Evolutionary conservation across 2,888 invertebrate species (phyloP).

Genomic region (Drosophila vallismaia): DNA sequence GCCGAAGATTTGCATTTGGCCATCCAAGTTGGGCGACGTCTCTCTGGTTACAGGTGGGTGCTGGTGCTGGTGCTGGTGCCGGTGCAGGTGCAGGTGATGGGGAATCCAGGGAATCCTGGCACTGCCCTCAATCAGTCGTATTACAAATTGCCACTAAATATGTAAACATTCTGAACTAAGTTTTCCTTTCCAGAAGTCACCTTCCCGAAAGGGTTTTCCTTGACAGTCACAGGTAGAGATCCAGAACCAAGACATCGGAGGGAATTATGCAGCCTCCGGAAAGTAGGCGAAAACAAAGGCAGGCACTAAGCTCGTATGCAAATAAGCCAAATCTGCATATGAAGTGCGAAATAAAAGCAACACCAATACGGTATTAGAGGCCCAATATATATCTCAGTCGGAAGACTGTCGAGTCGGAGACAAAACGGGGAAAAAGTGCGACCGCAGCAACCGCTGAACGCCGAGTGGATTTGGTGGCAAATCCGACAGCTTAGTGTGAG

Average conservation of each 20-base stretch:
- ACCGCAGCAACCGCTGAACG: slow-evolving; percentile 7
- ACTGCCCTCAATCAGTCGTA: background rate
- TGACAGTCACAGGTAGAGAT: background rate
- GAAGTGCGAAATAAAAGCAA: slow-evolving; percentile 31
- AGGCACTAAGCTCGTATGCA: slow-evolving; percentile 18
- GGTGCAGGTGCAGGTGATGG: no score
- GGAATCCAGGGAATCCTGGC: background rate
- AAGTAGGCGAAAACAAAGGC: slow-evolving; percentile 34
- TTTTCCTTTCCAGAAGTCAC: slow-evolving; percentile 6
- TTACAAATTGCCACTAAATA: slow-evolving; percentile 1
- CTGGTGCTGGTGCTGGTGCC: no score
- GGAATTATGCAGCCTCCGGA: slow-evolving; percentile 11
- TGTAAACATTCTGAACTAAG: background rate
- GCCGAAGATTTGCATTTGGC: slow-evolving; percentile 1
- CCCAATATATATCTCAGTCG: background rate
- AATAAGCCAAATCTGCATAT: slow-evolving; percentile 35
- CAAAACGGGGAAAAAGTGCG: slow-evolving; percentile 58
- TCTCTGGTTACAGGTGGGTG: background rate
- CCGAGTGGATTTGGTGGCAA: slow-evolving; percentile 40
- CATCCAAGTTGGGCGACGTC: no score
- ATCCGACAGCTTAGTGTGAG: slow-evolving; percentile 49
- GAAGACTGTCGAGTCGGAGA: slow-evolving; percentile 26
- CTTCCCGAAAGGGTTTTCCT: slow-evolving; percentile 16
- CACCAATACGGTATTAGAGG: background rate
- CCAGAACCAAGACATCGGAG: slow-evolving; percentile 1